Percentiles rank a stretch among this genome's conserved stretches.
Evolutionary conservation across 2,797 vertebrate genomes (phyloP).

Genomic region (Lophius americanus): DNA sequence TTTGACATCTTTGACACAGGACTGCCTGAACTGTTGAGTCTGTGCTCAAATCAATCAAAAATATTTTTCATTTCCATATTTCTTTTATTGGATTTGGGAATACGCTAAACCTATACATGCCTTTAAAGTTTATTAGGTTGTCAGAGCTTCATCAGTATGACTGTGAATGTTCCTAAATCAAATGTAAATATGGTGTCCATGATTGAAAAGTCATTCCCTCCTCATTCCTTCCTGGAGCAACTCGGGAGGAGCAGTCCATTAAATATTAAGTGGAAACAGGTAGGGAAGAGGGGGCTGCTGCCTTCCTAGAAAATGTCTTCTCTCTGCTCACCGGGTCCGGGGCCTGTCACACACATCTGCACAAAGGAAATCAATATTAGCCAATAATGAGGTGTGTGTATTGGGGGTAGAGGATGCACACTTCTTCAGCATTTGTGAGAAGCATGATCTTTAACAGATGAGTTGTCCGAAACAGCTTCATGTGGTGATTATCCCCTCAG

Average conservation of each 20-base stretch:
- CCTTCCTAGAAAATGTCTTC: slow-evolving; percentile 56
- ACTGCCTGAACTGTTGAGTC: neutral
- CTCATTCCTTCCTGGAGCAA: neutral
- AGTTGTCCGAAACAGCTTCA: slow-evolving; percentile 5
- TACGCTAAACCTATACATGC: neutral
- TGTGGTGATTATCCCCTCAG: slow-evolving; percentile 16
- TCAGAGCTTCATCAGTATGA: neutral
- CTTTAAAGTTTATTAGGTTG: neutral
- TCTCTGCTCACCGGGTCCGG: slow-evolving; percentile 19
- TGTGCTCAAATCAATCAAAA: neutral
- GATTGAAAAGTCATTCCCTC: slow-evolving; percentile 5
- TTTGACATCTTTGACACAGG: neutral
- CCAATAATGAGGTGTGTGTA: neutral
- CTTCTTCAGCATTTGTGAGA: slow-evolving; percentile 1
- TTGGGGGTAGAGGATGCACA: neutral
- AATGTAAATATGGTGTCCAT: neutral
- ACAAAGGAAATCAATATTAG: slow-evolving; percentile 58
- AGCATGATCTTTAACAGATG: slow-evolving; percentile 11
- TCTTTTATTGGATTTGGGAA: neutral
- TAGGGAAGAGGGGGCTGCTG: slow-evolving; percentile 38
- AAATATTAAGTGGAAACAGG: slow-evolving; percentile 66
- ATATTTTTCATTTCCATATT: slow-evolving; percentile 4
- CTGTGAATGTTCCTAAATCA: neutral
- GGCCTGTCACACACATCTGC: slow-evolving; percentile 38
- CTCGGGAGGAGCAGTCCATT: slow-evolving; percentile 22